These are phyloP conservation scores for Spheniscus mendiculus DNA, from an alignment of 2,113 vertebrate genomes.

Conservation along the genomic window DNA sequence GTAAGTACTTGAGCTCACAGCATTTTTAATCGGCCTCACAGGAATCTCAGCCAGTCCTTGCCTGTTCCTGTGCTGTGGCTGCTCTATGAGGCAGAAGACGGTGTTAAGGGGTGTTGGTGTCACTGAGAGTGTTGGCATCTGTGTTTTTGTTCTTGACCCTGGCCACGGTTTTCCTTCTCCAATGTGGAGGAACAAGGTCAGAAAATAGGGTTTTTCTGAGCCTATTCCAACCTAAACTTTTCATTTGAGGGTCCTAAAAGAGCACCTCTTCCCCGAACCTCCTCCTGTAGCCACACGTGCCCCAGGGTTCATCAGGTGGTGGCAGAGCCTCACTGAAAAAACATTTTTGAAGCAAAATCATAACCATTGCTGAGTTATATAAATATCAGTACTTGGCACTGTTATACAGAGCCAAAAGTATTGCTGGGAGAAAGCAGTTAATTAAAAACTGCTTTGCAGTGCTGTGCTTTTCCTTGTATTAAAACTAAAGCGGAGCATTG, in stretches of 20 bases:
- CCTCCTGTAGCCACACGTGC: background rate
- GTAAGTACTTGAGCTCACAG: background rate
- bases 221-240: background rate
- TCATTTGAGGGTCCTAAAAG: background rate
- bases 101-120: background rate
- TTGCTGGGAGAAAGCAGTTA: conserved; percentile 17
- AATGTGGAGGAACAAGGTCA: background rate
- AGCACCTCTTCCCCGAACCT: rapidly evolving
- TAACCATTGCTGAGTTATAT: background rate
- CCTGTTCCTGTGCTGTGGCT: background rate
- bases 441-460: conserved; percentile 17
- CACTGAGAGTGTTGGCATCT: background rate
- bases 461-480: background rate
- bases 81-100: background rate
- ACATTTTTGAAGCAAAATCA: background rate
- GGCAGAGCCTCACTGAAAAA: background rate
- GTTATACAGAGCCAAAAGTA: background rate
- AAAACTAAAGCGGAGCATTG: background rate
- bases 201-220: background rate
- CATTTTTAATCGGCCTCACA: background rate
- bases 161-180: background rate
- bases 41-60: background rate
- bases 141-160: background rate
- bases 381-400: background rate
- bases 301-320: background rate